Conservation (phyloP, 1,140 invertebrate species). For the Matsumurasca onukii region DNA sequence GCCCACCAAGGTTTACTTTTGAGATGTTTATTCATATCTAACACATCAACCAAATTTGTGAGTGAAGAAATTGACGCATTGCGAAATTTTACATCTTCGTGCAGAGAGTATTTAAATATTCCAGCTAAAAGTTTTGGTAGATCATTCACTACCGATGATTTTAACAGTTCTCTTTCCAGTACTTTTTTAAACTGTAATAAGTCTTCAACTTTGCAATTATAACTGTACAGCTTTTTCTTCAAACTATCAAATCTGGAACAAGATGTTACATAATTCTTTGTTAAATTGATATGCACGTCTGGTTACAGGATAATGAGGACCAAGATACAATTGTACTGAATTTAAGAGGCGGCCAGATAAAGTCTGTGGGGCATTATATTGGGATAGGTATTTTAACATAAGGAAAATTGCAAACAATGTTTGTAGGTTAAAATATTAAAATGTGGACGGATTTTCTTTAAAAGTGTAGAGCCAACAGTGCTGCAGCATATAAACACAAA, state of each 20-base stretch:
- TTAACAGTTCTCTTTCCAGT: not conserved
- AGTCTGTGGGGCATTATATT: no score
- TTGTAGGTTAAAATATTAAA: no score
- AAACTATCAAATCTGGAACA: slow-evolving; percentile 1
- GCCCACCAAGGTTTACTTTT: slow-evolving; percentile 22
- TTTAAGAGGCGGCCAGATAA: no score
- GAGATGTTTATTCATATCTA: slow-evolving; percentile 12
- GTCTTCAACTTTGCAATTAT: not conserved
- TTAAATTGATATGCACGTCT: no score
- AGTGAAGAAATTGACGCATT: slow-evolving; percentile 8
- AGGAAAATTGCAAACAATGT: no score
- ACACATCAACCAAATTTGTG: not conserved
- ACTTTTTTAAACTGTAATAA: not conserved
- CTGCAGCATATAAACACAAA: no score
- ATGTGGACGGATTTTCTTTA: no score
- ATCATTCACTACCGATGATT: slow-evolving; percentile 3
- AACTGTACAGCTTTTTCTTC: not conserved
- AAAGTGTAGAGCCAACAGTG: no score
- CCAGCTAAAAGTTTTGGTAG: not conserved
- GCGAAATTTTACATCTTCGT: slow-evolving; percentile 1
- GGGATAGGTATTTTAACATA: no score
- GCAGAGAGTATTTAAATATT: not conserved
- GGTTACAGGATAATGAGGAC: no score
- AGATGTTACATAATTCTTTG: no score
- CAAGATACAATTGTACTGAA: no score